Evolutionary conservation across 2,888 invertebrate genomes (phyloP).

Genomic region (Elegia similella): DNA sequence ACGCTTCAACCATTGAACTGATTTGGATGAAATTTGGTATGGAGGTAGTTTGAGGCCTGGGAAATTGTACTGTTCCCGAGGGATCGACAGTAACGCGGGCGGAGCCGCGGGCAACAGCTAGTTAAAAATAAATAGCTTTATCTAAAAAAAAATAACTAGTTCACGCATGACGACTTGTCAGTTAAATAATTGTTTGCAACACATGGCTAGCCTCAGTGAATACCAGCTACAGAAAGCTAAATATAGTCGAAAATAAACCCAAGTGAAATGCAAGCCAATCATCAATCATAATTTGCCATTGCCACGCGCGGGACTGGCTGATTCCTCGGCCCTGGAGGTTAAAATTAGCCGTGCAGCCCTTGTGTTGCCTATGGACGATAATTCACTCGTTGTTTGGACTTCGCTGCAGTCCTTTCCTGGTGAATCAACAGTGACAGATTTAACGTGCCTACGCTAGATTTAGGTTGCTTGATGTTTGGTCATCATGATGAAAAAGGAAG

Average conservation of each 20-base stretch:
- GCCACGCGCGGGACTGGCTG: slow-evolving; percentile 63
- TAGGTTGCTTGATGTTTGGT: background rate
- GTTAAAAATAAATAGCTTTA: background rate
- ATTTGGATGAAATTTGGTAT: no score
- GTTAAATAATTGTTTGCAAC: slow-evolving; percentile 6
- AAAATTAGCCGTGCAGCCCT: slow-evolving; percentile 62
- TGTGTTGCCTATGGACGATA: slow-evolving; percentile 53
- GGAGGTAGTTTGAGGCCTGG: no score
- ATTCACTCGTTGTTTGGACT: slow-evolving; percentile 58
- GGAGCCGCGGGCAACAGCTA: no score
- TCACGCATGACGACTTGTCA: slow-evolving; percentile 6
- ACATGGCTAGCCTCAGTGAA: slow-evolving; percentile 5
- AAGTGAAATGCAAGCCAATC: slow-evolving; percentile 52
- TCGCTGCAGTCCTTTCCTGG: slow-evolving; percentile 29
- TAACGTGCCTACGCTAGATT: slow-evolving; percentile 19
- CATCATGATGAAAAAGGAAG: no score
- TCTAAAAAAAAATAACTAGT: background rate
- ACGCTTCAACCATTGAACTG: no score
- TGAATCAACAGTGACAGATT: slow-evolving; percentile 31
- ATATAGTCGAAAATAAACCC: slow-evolving; percentile 37
- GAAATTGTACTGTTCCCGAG: no score
- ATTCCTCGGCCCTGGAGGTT: slow-evolving; percentile 67
- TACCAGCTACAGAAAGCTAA: slow-evolving; percentile 25
- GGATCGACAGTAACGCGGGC: no score
- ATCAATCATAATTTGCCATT: slow-evolving; percentile 76